A percentile compares a stretch with the other conserved stretches of the same genome.
phyloP scores from a whole-genome alignment of 64 coral and sea anemone genomes.

The Trachythela sp. region DNA sequence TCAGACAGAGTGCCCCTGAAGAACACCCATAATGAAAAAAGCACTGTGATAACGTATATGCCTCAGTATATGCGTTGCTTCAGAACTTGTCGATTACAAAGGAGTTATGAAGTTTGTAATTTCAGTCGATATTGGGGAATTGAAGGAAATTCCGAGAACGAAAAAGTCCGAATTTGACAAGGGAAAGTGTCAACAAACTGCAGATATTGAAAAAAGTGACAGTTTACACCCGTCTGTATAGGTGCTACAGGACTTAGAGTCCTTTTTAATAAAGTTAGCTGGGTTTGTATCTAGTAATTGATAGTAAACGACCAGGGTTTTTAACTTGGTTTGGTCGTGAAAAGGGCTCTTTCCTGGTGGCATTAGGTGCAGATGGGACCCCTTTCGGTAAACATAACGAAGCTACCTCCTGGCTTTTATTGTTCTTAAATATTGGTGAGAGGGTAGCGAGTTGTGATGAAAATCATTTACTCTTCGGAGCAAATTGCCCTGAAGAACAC shows the following conservation, averaged over 20 bases:
- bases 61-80: not conserved
- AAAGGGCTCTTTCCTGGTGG: not conserved
- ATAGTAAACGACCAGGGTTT: not conserved
- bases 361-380: conserved; percentile 49
- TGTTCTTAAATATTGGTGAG: conserved; percentile 36
- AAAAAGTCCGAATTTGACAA: not conserved
- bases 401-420: conserved; percentile 44
- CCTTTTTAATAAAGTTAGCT: not conserved
- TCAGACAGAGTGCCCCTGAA: conserved; percentile 39
- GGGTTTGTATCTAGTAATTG: not conserved
- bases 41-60: not conserved
- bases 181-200: not conserved
- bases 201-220: not conserved
- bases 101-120: not conserved
- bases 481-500: conserved; percentile 39
- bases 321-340: conserved; percentile 32
- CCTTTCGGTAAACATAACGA: conserved; percentile 47
- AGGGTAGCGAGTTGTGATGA: conserved; percentile 48
- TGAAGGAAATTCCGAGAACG: not conserved
- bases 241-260: not conserved
- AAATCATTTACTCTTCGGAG: conserved; percentile 46
- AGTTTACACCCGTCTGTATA: not conserved
- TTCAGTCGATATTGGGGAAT: not conserved
- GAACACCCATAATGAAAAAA: not conserved
- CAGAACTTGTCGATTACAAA: not conserved